phyloP scores from a whole-genome alignment of 2,888 invertebrate genomes.

The Phortica okadai region DNA sequence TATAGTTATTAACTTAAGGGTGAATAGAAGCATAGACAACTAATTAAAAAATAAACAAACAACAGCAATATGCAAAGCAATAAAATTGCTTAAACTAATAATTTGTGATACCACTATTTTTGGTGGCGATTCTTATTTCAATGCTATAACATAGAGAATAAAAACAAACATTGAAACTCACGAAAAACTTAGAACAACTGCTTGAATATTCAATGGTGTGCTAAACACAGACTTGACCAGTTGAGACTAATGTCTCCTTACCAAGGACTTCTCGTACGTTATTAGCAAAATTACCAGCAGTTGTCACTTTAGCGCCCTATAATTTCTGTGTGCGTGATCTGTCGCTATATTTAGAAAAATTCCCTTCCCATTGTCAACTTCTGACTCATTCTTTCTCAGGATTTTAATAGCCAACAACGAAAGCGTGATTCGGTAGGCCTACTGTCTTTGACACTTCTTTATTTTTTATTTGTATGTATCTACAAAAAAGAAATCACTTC shows the following conservation, averaged over 20 bases:
- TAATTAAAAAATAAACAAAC: conserved; percentile 11
- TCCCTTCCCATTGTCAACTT: too few relatives aligned
- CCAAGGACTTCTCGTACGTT: too few relatives aligned
- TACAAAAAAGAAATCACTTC: neutral
- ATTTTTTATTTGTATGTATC: neutral
- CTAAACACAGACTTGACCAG: neutral
- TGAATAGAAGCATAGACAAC: conserved; percentile 11
- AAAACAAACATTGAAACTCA: conserved; percentile 35
- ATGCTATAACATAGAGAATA: conserved; percentile 51
- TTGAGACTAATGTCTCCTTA: neutral
- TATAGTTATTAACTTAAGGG: conserved; percentile 12
- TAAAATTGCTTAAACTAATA: conserved; percentile 46
- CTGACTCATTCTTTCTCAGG: neutral
- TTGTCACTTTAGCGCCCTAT: neutral
- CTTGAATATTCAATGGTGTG: neutral
- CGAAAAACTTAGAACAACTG: conserved; percentile 2
- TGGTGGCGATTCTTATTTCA: conserved; percentile 54
- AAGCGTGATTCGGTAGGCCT: conserved; percentile 10
- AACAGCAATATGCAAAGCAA: conserved; percentile 32
- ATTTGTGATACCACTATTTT: conserved; percentile 42
- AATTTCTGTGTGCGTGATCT: neutral
- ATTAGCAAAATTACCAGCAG: neutral
- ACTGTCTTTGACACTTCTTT: neutral
- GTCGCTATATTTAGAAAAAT: neutral
- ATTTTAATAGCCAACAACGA: conserved; percentile 20